These are phyloP conservation scores for Ascidia mentula DNA, from an alignment of 23 tunicate genomes.

Conservation along the genomic window DNA sequence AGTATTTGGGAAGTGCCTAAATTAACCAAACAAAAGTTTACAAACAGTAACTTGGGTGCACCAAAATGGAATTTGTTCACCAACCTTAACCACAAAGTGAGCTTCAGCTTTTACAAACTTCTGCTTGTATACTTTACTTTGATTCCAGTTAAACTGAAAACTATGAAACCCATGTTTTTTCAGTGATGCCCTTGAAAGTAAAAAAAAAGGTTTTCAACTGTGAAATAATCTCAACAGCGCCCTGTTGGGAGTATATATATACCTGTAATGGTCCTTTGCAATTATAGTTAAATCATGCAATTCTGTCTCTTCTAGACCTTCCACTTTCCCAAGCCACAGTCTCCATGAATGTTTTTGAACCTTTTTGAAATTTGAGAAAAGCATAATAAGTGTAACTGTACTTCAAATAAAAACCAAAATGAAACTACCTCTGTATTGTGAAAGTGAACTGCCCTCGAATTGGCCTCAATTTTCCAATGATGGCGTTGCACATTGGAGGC, in stretches of 20 bases:
- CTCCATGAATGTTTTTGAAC: conserved; percentile 26
- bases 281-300: conserved; percentile 41
- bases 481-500: not conserved
- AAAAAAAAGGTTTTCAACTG: not conserved
- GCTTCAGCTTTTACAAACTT: conserved; percentile 52
- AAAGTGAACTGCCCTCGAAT: conserved; percentile 18
- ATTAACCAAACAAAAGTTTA: not conserved
- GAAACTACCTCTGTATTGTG: not conserved
- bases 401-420: no score
- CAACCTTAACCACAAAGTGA: conserved; percentile 56
- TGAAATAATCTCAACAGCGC: not conserved
- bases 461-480: conserved; percentile 2
- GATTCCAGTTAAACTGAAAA: not conserved
- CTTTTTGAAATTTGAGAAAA: no score
- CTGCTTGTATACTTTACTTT: conserved; percentile 8
- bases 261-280: conserved; percentile 55
- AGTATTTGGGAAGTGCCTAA: conserved; percentile 58
- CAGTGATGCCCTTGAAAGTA: not conserved
- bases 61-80: not conserved
- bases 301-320: conserved; percentile 59
- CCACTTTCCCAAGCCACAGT: conserved; percentile 48
- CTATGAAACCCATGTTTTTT: not conserved
- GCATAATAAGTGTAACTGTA: no score
- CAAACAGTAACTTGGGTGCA: not conserved
- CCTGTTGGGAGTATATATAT: not conserved